Base-by-base conservation (phyloP, 2,888 invertebrate species). In the Microdon myrmicae region DNA sequence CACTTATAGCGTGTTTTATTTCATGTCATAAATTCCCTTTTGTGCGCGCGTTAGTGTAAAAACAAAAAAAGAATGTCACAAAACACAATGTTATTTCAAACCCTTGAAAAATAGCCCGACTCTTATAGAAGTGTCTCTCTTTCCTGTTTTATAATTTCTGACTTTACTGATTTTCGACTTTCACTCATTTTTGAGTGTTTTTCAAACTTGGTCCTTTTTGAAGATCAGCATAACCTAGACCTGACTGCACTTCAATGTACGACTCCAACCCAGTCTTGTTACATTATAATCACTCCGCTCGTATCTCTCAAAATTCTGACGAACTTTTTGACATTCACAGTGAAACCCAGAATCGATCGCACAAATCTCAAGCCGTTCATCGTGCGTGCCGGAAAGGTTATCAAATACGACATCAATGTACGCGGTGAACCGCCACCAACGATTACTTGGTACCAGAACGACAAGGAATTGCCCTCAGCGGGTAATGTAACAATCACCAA, bases 271-370 rank as follows among this genome's bases (percentile, higher is more conserved):
- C 9, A 3, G 28, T 9, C 17, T 29, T 43, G 6, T 13, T 7
- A 14, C 12, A 20, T 32, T 17, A 44, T 14, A 22, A 3, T 34
- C 35, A 16, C 1, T 8, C 14, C 14, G 5, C 22, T 45, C 4
- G 23, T 12, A 10, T 10, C 16, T 25, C 10, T 4, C 23, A 20
- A n/a, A 19, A 45, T 16, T 13, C 12, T n/a, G 12, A 35, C n/a
- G 8, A n/a, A 9, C 13, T 12, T 4, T 34, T 10, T 31, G 12
- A 16, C 9, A 25, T 37, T 35, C 76, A n/a, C 75, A 95, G 95
- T 97, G 78, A 96, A 97, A 81, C 99, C 99, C 26, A 90, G 94
- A 76, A 99, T 99, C 78, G 96, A 97, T 81, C 87, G 96, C 70
- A 94, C 95, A 2, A 95, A 96, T 79, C 83, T 97, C 68, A 94